Base-by-base conservation (phyloP, 1,140 invertebrate species). In the Bombyx mandarina region DNA sequence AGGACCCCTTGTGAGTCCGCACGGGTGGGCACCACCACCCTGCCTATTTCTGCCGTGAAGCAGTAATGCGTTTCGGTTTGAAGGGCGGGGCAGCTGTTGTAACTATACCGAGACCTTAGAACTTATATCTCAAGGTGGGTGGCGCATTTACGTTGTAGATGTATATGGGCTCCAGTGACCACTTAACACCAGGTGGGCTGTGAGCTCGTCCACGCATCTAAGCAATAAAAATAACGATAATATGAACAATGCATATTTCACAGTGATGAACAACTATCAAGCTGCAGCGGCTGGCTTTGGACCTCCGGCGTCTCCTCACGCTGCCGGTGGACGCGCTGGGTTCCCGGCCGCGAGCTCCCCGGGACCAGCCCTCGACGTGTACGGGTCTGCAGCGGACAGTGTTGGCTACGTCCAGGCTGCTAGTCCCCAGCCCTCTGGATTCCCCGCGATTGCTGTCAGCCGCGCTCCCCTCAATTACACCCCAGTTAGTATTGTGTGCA, bases 181-280 rank as follows among this genome's bases (percentile, higher is more conserved):
- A 18, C 12, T 18, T 18, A 18, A 18, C 12, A 18, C 12, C 12
- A 18, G 12, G 12, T 18, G 12, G 12, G 12, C 12, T 18, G 12
- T 18, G 12, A 18, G 12, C 12, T 18, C 12, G 12, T 18, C 12
- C 12, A 18, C 12, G 12, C 12, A 18, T 18, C 12, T 18, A 18
- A 18, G 12, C 12, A 18, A 18, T 18, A 18, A 18, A 18, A 3
- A 35, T 5, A 35, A 35, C 26, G 26, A 35, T 35, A 5, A 35
- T 35, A 3, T 35, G 50, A 51, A 12, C 42, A 51, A 51, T 51
- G 18, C 26, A 18, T 35, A 35, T 51, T 71, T 57, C 66, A 54
- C 93, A 96, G 95, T 97, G 89, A 96, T 98, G 94, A 97, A 97
- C 91, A 97, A 97, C 91, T 97, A 97, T 89, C 95, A 94, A 83